phyloP scores from a whole-genome alignment of 2,888 invertebrate species.

The Girardia tigrina region DNA sequence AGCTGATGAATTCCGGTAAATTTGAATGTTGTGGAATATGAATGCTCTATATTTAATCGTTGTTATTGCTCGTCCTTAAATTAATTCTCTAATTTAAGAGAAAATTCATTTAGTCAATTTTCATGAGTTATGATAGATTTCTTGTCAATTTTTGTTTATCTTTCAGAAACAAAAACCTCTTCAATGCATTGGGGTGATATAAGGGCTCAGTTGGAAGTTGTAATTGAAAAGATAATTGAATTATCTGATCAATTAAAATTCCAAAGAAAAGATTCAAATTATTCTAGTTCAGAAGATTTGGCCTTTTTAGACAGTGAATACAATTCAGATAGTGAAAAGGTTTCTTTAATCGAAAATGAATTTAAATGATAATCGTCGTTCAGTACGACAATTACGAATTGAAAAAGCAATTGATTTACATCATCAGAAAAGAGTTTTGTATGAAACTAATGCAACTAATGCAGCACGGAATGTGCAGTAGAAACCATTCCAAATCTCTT shows the following conservation, averaged over 20 bases:
- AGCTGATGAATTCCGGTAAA: too few species aligned
- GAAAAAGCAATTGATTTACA: not conserved
- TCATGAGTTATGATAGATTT: too few species aligned
- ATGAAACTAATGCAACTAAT: not conserved
- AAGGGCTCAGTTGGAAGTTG: not conserved
- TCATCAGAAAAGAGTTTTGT: not conserved
- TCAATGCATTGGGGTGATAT: conserved; percentile 12
- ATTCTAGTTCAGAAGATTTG: conserved; percentile 18
- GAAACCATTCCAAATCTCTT: conserved; percentile 4
- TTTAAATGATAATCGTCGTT: not conserved
- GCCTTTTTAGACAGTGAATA: not conserved
- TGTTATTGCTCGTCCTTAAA: too few species aligned
- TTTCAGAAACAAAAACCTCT: not conserved
- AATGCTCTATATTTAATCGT: too few species aligned
- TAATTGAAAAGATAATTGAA: not conserved
- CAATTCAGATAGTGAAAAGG: not conserved
- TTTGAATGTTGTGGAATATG: too few species aligned
- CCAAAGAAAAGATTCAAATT: conserved; percentile 6
- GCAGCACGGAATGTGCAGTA: not conserved
- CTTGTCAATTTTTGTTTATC: too few species aligned
- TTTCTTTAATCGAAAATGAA: too few species aligned
- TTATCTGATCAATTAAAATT: not conserved
- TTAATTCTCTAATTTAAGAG: too few species aligned
- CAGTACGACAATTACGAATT: not conserved
- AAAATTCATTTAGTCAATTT: too few species aligned